Percentiles rank a stretch among this genome's conserved stretches.
These are phyloP conservation scores for Azorinus chamasolen DNA, from an alignment of 2,888 invertebrate genomes.

Conservation along the genomic window DNA sequence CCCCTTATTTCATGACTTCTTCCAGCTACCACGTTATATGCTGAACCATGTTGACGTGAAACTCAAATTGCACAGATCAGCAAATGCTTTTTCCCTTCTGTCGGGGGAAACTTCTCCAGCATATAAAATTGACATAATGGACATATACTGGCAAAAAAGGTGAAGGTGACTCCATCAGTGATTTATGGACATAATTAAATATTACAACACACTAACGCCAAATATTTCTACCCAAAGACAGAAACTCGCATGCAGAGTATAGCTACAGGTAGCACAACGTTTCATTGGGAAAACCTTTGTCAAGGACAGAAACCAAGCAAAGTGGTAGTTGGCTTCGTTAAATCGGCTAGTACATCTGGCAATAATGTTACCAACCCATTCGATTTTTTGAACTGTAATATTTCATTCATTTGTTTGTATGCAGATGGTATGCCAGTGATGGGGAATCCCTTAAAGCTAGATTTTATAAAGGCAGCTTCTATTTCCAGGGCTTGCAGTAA, in stretches of 20 bases:
- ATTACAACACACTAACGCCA: constrained; percentile 20
- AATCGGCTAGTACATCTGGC: constrained; percentile 24
- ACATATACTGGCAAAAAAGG: constrained; percentile 10
- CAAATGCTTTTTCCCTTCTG: constrained; percentile 38
- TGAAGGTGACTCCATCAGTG: background rate
- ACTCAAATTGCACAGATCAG: constrained; percentile 33
- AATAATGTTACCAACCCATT: constrained; percentile 22
- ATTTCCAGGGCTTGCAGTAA: constrained; percentile 39
- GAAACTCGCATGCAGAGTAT: constrained; percentile 22
- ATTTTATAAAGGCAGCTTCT: constrained; percentile 17
- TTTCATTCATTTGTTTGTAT: constrained; percentile 17
- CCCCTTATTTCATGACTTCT: constrained; percentile 39
- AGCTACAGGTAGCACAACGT: constrained; percentile 15
- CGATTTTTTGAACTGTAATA: constrained; percentile 23
- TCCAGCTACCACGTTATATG: constrained; percentile 35
- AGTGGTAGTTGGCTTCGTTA: constrained; percentile 46
- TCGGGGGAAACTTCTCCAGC: constrained; percentile 7
- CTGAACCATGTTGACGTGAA: constrained; percentile 44
- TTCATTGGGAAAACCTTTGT: constrained; percentile 41
- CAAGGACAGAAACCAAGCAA: constrained; percentile 38
- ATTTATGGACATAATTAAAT: constrained; percentile 19
- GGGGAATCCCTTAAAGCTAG: constrained; percentile 21
- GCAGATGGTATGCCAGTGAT: constrained; percentile 13
- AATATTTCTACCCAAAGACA: constrained; percentile 28
- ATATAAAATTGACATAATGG: constrained; percentile 23